Evolutionary conservation across 2,113 vertebrate species (phyloP), one percentile per base, ranked within the genome.

Genomic region (Boulengeromyrus knoepffleri): DNA sequence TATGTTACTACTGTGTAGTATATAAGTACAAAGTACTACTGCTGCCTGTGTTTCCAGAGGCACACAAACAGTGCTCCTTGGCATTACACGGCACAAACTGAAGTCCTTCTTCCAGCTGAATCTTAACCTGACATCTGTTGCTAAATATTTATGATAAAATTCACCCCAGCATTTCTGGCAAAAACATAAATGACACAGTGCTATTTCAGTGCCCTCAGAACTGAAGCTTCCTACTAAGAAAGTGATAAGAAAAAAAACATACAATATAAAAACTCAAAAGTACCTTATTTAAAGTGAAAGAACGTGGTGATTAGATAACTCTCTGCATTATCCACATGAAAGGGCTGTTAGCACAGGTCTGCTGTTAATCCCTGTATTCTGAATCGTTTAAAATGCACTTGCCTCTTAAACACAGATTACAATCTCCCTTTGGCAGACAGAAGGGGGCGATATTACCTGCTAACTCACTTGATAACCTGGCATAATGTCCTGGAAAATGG

Each of bases 361-460:
- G 62, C n/a, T n/a, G n/a, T 31, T 70, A 70, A 70, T 70, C 62
- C n/a, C 27, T 70, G 27, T 70, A 70, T 31, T 70, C 10, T 31
- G n/a, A 31, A 12, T 9, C 10, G 10, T 27, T 70, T 70, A 13
- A 13, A 3, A 31, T 31, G n/a, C n/a, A 70, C n/a, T 70, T 70
- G 62, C 10, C 10, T 70, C n/a, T 27, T 70, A 31, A 27, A 31
- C n/a, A 70, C n/a, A 31, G 27, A 12, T 70, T 70, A 70, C n/a
- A 70, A 31, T 70, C 62, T 88, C 6, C 53, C 52, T 88, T 21
- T 9, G 87, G 24, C 31, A 58, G 39, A 88, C 86, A 88, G 52
- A 88, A 58, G 86, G 86, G 86, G 86, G 86, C 86, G 31, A 49
- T 50, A 19, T 88, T 39, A 88, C 52, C 53, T 88, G 87, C 50